Percentiles rank a stretch among this genome's conserved stretches.
Evolutionary conservation across 1,140 invertebrate genomes (phyloP).

Genomic region (Cephus cinctus): DNA sequence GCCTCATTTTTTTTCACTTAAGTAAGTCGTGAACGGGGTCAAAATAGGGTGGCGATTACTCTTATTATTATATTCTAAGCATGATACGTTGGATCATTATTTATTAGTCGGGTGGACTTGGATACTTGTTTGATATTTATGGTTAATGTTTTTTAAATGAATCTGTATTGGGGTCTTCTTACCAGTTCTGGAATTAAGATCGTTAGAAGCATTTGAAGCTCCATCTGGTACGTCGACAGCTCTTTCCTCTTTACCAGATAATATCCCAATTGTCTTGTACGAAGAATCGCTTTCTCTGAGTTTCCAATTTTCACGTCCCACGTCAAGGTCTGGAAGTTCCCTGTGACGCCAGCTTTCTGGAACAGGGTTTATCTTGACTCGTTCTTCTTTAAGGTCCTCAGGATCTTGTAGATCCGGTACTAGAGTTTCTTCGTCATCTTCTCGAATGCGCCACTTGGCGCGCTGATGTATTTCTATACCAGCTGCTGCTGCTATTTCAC

Average conservation of each 20-base stretch:
- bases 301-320: background rate
- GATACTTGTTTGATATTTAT: no score
- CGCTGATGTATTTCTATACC: no score
- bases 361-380: background rate
- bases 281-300: background rate
- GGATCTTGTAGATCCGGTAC: constrained; percentile 24
- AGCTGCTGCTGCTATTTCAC: constrained; percentile 19
- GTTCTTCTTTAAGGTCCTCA: constrained; percentile 11
- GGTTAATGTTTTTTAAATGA: no score
- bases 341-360: background rate
- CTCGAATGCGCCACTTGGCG: constrained; percentile 33
- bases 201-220: constrained; percentile 14
- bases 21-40: no score
- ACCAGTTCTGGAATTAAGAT: constrained; percentile 5
- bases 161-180: constrained; percentile 6
- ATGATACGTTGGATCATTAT: no score
- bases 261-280: constrained; percentile 6
- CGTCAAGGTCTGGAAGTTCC: background rate
- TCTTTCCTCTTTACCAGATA: constrained; percentile 30
- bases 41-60: no score
- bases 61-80: no score
- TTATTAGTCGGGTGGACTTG: no score
- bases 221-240: constrained; percentile 31
- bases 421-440: constrained; percentile 30
- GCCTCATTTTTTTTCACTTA: no score